Base-by-base conservation (phyloP, 2,113 vertebrate genomes). In the Protobothrops flavoviridis region DNA sequence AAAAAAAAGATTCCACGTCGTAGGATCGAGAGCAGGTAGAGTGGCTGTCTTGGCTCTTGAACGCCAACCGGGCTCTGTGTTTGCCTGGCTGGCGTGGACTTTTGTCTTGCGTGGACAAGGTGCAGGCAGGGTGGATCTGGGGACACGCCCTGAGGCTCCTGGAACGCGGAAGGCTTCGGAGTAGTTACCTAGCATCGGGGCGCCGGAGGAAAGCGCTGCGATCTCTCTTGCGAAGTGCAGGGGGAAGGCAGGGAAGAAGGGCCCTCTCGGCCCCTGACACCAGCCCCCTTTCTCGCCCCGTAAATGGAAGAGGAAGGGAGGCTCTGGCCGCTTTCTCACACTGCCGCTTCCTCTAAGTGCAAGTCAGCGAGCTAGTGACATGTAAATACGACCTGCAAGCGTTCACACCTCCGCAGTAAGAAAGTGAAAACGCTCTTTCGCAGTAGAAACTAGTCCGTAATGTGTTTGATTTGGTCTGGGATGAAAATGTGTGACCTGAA, bases 1-100 rank as follows among this genome's bases (percentile, higher is more conserved):
- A 3, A 6, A 1, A 6, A 1, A 8, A 15, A 43, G 12, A 6
- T 0, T 7, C 57, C 9, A 0, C 29, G 20, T 11, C 20, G 21
- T 39, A 33, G 87, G 50, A 92, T 43, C 91, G 7, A 5, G 48
- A 13, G 33, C 59, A 88, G 59, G 91, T 88, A 88, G 61, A 6
- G 43, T 4, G 56, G 56, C 11, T 1, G 39, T 8, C 26, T n/a
- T 88, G 11, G 85, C 45, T 24, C 85, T 29, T 50, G 1, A 7
- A 26, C 45, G 0, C 45, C 52, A 7, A n/a, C 2, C 33, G 53
- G n/a, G 1, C 55, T 86, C 85, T 6, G 87, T 0, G 29, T 53
- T n/a, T 20, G 12, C 39, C 2, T 11, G 5, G 33, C 2, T 11
- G 5, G 33, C 55, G 55, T 21, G 11, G 69, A 6, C n/a, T 29